These are phyloP conservation scores for Gymnodraco acuticeps DNA, from an alignment of 2,797 vertebrate genomes.

Conservation along the genomic window DNA sequence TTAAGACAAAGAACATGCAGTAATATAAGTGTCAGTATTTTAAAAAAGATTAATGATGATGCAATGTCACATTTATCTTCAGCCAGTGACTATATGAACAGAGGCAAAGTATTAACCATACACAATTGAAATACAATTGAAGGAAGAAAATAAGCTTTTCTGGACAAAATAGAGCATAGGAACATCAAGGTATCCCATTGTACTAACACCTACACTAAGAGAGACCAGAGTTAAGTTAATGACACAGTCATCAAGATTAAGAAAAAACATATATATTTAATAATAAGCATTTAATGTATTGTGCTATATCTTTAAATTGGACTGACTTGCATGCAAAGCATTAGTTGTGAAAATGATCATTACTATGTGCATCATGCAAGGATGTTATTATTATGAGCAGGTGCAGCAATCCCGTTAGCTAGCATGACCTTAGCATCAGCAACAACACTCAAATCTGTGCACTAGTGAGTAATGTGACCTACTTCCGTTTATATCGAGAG, in stretches of 20 bases:
- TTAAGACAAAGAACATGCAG: too few species aligned
- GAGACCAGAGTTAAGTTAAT: not conserved
- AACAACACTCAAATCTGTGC: conserved; percentile 13
- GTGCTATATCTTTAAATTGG: not conserved
- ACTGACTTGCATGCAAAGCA: not conserved
- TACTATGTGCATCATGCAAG: conserved; percentile 8
- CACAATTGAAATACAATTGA: not conserved
- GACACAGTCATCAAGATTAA: not conserved
- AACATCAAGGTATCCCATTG: not conserved
- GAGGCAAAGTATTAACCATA: not conserved
- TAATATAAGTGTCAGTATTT: too few species aligned
- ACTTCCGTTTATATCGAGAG: conserved; percentile 43
- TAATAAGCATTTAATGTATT: not conserved
- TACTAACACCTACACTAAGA: not conserved
- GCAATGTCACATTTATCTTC: not conserved
- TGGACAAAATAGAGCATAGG: not conserved
- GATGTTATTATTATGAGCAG: conserved; percentile 41
- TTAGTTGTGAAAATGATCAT: not conserved
- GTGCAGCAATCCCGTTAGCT: conserved; percentile 73
- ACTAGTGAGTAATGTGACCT: conserved; percentile 14
- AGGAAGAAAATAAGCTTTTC: not conserved
- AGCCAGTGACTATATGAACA: not conserved
- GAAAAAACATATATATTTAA: not conserved
- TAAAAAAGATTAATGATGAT: not conserved
- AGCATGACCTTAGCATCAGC: conserved; percentile 80